phyloP scores from a whole-genome alignment of 2,888 invertebrate genomes.

The Kuschelorhynchus macadamiae region DNA sequence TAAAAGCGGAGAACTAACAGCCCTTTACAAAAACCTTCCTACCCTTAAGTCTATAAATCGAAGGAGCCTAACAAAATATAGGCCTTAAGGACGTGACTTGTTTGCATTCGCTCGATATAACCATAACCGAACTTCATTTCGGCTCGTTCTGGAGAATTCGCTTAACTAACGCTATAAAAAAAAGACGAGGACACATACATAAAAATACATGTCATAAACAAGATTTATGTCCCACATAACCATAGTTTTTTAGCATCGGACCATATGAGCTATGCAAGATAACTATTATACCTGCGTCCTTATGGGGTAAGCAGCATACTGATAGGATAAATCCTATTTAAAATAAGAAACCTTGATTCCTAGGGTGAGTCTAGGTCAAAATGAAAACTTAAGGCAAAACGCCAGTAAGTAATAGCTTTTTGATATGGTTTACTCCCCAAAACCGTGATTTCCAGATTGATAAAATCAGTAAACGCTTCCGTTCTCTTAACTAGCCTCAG shows the following conservation, averaged over 20 bases:
- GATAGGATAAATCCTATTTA: neutral
- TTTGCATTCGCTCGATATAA: neutral
- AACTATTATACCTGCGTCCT: neutral
- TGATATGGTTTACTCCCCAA: no score
- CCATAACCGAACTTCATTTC: constrained; percentile 2
- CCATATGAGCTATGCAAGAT: constrained; percentile 14
- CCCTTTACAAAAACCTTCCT: no score
- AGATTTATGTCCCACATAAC: constrained; percentile 21
- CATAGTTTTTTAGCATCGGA: constrained; percentile 12
- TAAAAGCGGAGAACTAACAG: no score
- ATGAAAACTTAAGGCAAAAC: no score
- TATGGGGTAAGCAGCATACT: neutral
- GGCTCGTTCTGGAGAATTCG: neutral
- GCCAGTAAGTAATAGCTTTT: no score
- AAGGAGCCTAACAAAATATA: constrained; percentile 9
- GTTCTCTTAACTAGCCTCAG: no score
- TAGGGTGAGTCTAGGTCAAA: no score
- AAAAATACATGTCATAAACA: constrained; percentile 13
- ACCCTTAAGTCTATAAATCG: neutral
- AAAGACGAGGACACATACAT: neutral
- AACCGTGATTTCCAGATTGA: no score
- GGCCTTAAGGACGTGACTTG: constrained; percentile 5
- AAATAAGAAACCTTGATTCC: no score
- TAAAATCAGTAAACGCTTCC: no score
- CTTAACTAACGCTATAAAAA: constrained; percentile 1